Evolutionary conservation across 1,140 invertebrate genomes (phyloP).

Genomic region (Ectropis grisescens): DNA sequence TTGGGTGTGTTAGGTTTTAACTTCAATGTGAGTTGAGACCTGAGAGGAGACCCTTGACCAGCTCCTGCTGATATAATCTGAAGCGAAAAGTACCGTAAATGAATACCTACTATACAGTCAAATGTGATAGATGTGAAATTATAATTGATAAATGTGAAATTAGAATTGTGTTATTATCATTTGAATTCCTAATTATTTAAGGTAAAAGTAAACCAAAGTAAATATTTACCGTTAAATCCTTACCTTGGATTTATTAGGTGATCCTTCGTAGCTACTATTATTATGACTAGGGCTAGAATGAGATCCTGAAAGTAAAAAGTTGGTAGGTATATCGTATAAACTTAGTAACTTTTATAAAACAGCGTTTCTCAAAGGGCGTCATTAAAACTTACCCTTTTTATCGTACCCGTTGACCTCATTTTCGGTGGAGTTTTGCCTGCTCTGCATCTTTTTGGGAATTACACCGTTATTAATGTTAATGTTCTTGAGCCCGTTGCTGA

Average conservation of each 20-base stretch:
- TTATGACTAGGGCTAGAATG: conserved; percentile 52
- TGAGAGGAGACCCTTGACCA: conserved; percentile 73
- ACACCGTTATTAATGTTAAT: conserved; percentile 57
- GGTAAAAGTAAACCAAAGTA: too few species aligned
- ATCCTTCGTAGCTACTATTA: conserved; percentile 49
- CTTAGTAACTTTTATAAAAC: background rate
- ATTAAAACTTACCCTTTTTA: conserved; percentile 40
- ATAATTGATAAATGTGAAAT: too few species aligned
- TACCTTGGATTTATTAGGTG: conserved; percentile 61
- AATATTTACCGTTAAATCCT: too few species aligned
- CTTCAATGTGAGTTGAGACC: conserved; percentile 75
- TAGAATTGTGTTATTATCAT: too few species aligned
- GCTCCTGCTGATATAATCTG: conserved; percentile 62
- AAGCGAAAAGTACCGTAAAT: too few species aligned
- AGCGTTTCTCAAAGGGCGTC: background rate
- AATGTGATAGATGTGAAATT: too few species aligned
- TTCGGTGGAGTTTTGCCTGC: conserved; percentile 46
- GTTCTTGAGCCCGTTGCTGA: conserved; percentile 52
- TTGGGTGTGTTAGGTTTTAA: conserved; percentile 71
- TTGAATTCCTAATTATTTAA: too few species aligned
- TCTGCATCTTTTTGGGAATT: conserved; percentile 43
- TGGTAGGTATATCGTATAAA: too few species aligned
- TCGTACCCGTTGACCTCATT: conserved; percentile 48
- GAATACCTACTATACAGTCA: too few species aligned
- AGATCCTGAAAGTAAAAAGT: conserved; percentile 39